Percentiles rank a stretch among this genome's conserved stretches.
Conservation (phyloP, 2,888 invertebrate species). For the Morinoia aosen region DNA sequence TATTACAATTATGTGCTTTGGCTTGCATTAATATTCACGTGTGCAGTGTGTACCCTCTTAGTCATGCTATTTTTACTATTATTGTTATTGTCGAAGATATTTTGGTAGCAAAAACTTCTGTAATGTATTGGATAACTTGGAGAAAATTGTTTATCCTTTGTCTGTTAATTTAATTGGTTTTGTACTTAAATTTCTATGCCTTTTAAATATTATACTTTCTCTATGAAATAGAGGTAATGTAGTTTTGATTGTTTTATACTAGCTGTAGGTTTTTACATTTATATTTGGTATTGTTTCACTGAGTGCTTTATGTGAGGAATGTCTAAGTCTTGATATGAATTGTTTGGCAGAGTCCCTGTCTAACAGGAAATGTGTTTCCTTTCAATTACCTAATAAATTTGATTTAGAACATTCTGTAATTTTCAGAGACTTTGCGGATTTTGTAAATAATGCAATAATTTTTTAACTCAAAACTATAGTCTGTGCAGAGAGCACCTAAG, state of each 20-base stretch:
- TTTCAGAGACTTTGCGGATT: background rate
- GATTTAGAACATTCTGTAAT: background rate
- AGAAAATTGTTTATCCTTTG: background rate
- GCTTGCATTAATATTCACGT: no score
- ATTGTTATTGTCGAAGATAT: no score
- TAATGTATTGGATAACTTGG: background rate
- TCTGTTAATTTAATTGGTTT: background rate
- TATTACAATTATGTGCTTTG: no score
- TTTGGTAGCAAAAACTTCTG: no score
- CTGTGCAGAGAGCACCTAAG: background rate
- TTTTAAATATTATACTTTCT: no score
- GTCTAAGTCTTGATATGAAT: background rate
- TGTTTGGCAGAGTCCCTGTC: background rate
- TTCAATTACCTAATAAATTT: background rate
- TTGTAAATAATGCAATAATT: background rate
- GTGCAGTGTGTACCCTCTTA: no score
- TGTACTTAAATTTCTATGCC: no score
- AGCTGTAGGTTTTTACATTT: background rate
- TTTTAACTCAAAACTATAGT: background rate
- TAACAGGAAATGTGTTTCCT: background rate
- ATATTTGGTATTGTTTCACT: background rate
- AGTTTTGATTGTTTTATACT: background rate
- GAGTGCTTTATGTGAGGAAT: background rate
- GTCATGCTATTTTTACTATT: no score
- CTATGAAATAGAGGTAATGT: no score